These are phyloP conservation scores for Nothobranchius kuhntae DNA, from an alignment of 2,113 vertebrate genomes.

Conservation along the genomic window DNA sequence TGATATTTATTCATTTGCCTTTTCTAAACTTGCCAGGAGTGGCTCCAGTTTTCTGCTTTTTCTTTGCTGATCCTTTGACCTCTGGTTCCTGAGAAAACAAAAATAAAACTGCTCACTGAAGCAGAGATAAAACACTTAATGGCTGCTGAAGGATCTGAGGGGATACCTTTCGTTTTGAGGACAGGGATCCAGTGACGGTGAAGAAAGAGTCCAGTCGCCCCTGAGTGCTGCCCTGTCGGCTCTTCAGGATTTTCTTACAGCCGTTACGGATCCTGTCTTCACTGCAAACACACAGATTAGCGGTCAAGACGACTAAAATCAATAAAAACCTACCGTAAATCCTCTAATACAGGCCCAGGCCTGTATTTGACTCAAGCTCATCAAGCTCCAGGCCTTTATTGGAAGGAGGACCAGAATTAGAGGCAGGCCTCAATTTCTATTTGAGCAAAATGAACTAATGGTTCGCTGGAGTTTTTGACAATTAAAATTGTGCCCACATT, in stretches of 20 bases:
- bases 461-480: too few relatives aligned
- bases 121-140: neutral
- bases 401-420: too few relatives aligned
- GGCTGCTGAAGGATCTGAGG: neutral
- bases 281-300: conserved; percentile 52
- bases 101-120: neutral
- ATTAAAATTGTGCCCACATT: too few relatives aligned
- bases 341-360: too few relatives aligned
- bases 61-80: conserved; percentile 86
- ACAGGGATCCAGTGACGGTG: conserved; percentile 91
- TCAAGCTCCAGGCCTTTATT: too few relatives aligned
- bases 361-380: too few relatives aligned
- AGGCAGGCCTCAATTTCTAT: too few relatives aligned
- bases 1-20: conserved; percentile 75
- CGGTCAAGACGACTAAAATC: neutral
- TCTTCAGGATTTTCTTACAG: conserved; percentile 87
- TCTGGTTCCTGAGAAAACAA: conserved; percentile 77
- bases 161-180: conserved; percentile 89
- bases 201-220: conserved; percentile 96
- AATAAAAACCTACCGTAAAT: too few relatives aligned
- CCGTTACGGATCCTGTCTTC: conserved; percentile 92
- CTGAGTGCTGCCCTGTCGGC: conserved; percentile 94
- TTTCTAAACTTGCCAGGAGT: conserved; percentile 81
- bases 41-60: conserved; percentile 85
- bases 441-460: too few relatives aligned